Percentiles rank a stretch among this genome's conserved stretches.
Conservation (phyloP, 2,888 invertebrate genomes). For the Tachina grossa region DNA sequence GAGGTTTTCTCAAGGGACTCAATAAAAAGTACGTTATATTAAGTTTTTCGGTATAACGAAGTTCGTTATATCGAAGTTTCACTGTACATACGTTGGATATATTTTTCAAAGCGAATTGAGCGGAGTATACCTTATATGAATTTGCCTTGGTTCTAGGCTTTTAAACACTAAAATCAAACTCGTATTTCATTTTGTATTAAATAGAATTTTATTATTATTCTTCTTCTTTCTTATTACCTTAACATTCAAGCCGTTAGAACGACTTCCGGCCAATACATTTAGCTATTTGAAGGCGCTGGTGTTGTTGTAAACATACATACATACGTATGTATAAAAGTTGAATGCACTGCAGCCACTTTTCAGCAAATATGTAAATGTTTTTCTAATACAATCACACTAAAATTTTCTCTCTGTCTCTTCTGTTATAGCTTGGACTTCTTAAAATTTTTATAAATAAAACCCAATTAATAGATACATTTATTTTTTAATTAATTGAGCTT, state of each 20-base stretch:
- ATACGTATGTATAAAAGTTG: too few species aligned
- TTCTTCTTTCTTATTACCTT: background rate
- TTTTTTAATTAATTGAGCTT: conserved; percentile 32
- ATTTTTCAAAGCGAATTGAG: too few species aligned
- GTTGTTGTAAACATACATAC: conserved; percentile 4
- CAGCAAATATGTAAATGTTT: too few species aligned
- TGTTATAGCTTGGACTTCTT: background rate
- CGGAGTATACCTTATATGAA: background rate
- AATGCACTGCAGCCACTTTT: too few species aligned
- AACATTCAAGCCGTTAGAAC: conserved; percentile 31
- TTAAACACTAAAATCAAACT: background rate
- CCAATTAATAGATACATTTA: too few species aligned
- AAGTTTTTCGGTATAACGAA: too few species aligned
- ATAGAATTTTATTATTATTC: background rate
- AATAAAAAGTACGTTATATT: too few species aligned
- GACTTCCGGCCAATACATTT: conserved; percentile 55
- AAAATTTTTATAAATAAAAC: too few species aligned
- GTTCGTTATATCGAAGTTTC: too few species aligned
- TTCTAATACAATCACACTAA: too few species aligned
- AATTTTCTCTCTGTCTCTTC: conserved; percentile 7
- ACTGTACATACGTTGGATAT: too few species aligned
- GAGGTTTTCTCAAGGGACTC: too few species aligned
- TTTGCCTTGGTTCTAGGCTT: background rate
- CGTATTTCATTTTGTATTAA: background rate
- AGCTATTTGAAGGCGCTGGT: conserved; percentile 10